phyloP scores from a whole-genome alignment of 2,797 vertebrate genomes.

The Spatula versicolor region DNA sequence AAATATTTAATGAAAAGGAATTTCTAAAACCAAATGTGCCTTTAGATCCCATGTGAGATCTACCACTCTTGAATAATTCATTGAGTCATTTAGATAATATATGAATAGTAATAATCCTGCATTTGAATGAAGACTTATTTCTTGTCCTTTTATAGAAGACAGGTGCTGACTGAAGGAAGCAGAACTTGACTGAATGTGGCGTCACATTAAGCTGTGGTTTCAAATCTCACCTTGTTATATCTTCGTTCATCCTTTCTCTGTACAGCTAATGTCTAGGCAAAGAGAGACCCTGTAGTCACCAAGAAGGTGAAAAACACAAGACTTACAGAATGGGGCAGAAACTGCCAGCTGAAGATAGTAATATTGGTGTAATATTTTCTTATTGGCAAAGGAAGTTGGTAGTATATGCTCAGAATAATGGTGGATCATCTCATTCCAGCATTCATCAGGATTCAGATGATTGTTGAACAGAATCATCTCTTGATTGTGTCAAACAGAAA shows the following conservation, averaged over 20 bases:
- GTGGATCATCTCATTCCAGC: neutral
- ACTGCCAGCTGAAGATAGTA: neutral
- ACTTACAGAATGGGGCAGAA: neutral
- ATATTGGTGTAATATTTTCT: neutral
- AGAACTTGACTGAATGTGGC: neutral
- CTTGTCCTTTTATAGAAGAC: constrained; percentile 19
- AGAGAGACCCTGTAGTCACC: neutral
- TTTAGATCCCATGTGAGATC: neutral
- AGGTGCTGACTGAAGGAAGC: constrained; percentile 41
- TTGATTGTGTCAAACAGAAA: neutral
- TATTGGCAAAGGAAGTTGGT: neutral
- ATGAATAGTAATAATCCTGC: constrained; percentile 45
- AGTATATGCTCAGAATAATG: neutral
- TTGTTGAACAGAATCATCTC: too few relatives aligned
- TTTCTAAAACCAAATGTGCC: constrained; percentile 20
- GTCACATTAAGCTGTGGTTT: neutral
- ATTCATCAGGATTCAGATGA: too few relatives aligned
- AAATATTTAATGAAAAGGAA: constrained; percentile 35
- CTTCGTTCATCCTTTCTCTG: neutral
- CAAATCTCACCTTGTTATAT: neutral
- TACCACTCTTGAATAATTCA: constrained; percentile 48
- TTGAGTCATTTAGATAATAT: constrained; percentile 34
- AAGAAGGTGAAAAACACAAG: neutral
- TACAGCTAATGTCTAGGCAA: neutral
- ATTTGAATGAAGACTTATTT: constrained; percentile 40